A percentile compares a stretch with the other conserved stretches of the same genome.
phyloP scores from a whole-genome alignment of 2,888 invertebrate species.

The Dolichomitus sp. region DNA sequence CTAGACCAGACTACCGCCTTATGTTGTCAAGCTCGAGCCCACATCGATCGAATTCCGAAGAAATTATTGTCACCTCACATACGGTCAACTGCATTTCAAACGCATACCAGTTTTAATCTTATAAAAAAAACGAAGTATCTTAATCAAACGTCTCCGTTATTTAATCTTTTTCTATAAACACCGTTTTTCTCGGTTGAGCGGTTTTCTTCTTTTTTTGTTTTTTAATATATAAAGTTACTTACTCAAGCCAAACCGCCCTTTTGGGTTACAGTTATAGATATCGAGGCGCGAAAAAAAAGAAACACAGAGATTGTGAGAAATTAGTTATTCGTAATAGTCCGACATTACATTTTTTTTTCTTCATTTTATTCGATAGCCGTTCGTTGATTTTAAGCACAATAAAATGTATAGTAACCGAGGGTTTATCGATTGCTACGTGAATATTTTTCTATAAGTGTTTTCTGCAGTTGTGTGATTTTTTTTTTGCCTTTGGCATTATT shows the following conservation, averaged over 20 bases:
- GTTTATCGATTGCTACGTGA: conserved; percentile 47
- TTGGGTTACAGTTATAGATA: conserved; percentile 38
- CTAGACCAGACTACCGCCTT: too few species aligned
- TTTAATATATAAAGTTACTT: conserved; percentile 34
- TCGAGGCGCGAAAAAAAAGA: conserved; percentile 16
- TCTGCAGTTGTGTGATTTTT: conserved; percentile 25
- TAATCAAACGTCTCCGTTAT: conserved; percentile 34
- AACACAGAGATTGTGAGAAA: conserved; percentile 39
- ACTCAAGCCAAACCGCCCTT: conserved; percentile 46
- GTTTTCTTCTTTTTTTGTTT: not conserved
- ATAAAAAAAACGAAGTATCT: conserved; percentile 1
- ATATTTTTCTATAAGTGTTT: conserved; percentile 62
- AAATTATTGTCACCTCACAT: conserved; percentile 18
- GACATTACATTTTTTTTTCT: conserved; percentile 6
- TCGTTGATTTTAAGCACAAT: conserved; percentile 64
- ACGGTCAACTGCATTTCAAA: conserved; percentile 39
- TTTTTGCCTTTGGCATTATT: conserved; percentile 20
- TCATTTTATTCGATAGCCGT: conserved; percentile 42
- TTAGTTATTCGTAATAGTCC: conserved; percentile 18
- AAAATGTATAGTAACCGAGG: conserved; percentile 15
- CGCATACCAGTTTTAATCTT: not conserved
- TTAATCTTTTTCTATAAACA: conserved; percentile 12
- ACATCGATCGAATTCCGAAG: conserved; percentile 46
- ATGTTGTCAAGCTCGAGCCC: too few species aligned
- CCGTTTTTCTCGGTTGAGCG: conserved; percentile 20